Base-by-base conservation (phyloP, 2,113 vertebrate species). In the Osmerus eperlanus region DNA sequence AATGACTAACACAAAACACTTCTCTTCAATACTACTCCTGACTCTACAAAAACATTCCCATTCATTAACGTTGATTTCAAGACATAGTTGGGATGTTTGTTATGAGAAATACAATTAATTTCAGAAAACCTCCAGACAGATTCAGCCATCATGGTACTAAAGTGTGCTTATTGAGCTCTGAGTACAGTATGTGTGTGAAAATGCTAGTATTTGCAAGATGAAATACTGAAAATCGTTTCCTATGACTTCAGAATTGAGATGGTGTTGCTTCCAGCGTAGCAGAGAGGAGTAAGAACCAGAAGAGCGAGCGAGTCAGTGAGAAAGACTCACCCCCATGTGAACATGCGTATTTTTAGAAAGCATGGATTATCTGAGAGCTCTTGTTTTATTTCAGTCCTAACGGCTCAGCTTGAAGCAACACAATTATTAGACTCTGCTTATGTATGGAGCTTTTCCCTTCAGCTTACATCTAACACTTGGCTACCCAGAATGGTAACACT, bases 371-470 rank as follows among this genome's bases (percentile, higher is more conserved):
- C 86, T 86, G 79, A 82, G 84, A 86, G 87, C 88, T 79, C 81
- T 86, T 87, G 85, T 89, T 90, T 91, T 88, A 88, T 89, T 89
- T 87, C 86, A 83, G 88, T 83, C 83, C 80, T 82, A 70, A 75
- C 75, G 81, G 83, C 84, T 86, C 77, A 74, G 84, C 83, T 78
- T 84, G 74, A 80, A 89, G 85, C 80, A 83, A 82, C 82, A 84
- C 83, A 84, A 88, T 91, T 87, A 86, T 85, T 81, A 21, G 14
- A 21, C 75, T 77, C 83, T 84, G 82, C 84, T 89, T 83, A 52
- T 73, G 80, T 86, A 77, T 76, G 77, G 78, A 81, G 25, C 23
- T 28, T 86, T 87, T 90, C 84, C 78, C 84, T 86, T 77, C 71
- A 82, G 81, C 84, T n/a, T 65, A 80, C 68, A 81, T 80, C 79